Percentiles rank a stretch among this genome's conserved stretches.
phyloP scores from a whole-genome alignment of 2,797 vertebrate genomes.

The Poeciliopsis turneri region DNA sequence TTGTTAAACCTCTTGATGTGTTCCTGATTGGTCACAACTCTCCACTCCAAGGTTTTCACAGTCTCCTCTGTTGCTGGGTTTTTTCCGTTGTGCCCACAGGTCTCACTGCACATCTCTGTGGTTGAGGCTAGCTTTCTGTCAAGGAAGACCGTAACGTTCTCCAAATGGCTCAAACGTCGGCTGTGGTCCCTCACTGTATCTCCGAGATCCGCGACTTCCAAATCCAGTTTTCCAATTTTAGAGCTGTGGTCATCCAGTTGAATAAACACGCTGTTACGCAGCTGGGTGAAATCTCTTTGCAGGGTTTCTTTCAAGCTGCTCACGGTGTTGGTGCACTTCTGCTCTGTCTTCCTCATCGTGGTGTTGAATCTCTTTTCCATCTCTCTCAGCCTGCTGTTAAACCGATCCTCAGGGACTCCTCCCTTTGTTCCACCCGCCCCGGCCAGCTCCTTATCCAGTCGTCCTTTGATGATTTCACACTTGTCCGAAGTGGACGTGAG shows the following conservation, averaged over 20 bases:
- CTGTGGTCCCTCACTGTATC: conserved; percentile 76
- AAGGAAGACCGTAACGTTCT: conserved; percentile 75
- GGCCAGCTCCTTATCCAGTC: conserved; percentile 79
- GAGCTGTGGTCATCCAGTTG: conserved; percentile 72
- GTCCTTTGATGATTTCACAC: conserved; percentile 76
- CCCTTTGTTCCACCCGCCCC: conserved; percentile 63
- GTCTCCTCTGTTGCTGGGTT: conserved; percentile 64
- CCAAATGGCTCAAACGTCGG: conserved; percentile 68
- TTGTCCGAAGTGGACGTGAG: conserved; percentile 79
- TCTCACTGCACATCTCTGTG: conserved; percentile 79
- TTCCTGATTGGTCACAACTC: conserved; percentile 79
- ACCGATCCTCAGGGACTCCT: conserved; percentile 73
- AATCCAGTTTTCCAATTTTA: conserved; percentile 80
- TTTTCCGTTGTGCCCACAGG: conserved; percentile 71
- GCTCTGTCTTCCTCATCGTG: conserved; percentile 84
- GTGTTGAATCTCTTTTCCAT: conserved; percentile 85
- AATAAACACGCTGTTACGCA: conserved; percentile 69
- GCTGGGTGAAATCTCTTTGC: conserved; percentile 78
- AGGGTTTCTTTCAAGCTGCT: conserved; percentile 80
- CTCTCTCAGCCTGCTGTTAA: conserved; percentile 75
- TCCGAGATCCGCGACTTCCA: conserved; percentile 75
- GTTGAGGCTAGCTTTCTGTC: conserved; percentile 78
- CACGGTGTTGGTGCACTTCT: conserved; percentile 77
- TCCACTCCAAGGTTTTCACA: conserved; percentile 84
- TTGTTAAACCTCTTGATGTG: conserved; percentile 82